Evolutionary conservation across 2,797 vertebrate species (phyloP).

Genomic region (Peromyscus attwateri): DNA sequence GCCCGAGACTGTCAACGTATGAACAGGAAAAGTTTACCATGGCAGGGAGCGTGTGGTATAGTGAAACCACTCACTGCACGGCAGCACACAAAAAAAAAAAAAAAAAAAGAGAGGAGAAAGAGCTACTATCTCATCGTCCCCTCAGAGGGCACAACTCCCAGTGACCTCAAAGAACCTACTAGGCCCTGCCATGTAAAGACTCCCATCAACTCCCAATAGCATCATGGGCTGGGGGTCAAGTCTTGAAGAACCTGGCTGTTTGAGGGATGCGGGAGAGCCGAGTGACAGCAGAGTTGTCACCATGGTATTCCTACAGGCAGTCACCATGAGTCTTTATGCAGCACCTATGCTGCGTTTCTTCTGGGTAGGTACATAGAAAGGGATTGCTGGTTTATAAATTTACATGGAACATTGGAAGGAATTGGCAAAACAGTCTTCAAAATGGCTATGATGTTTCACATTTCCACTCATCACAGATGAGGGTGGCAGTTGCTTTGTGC

Average conservation of each 20-base stretch:
- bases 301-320: fast-evolving
- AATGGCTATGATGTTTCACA: neutral
- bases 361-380: neutral
- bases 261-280: too few species aligned
- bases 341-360: neutral
- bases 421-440: neutral
- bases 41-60: neutral
- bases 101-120: too few species aligned
- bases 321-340: too few species aligned
- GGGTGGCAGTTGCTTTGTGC: fast-evolving
- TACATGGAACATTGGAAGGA: neutral
- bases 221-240: too few species aligned
- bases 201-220: neutral
- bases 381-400: neutral
- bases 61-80: neutral
- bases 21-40: neutral
- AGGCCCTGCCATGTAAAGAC: neutral
- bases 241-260: neutral
- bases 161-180: neutral
- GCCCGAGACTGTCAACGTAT: neutral
- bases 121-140: neutral
- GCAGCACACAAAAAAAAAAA: too few species aligned
- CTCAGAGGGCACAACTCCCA: neutral
- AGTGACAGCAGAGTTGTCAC: neutral
- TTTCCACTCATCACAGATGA: neutral